Evolutionary conservation across 23 tunicate genomes (phyloP), one percentile per base, ranked within the genome.

Genomic region (Trididemnum miniatum): DNA sequence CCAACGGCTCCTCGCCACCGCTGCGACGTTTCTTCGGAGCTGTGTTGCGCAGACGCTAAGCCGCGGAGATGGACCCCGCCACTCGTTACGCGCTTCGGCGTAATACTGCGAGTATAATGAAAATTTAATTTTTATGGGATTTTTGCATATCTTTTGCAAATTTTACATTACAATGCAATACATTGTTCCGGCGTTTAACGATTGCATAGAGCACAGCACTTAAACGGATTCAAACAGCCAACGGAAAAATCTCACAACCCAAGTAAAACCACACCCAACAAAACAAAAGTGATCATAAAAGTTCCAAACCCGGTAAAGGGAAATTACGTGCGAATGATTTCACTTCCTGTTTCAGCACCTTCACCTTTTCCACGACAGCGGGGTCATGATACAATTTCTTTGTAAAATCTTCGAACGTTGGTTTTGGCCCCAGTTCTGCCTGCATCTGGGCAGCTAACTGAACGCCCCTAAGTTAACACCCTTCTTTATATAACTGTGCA

Each of bases 401-500:
- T 64, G 83, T 96, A 84, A 96, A 96, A 66, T 90, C 99, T 79
- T 91, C 82, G 77, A 95, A 89, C 9, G 95, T 65, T 31, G 95
- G 85, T 71, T 95, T 90, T 28, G 83, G 80, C 29, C 71, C 82
- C 28, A 92, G 82, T 30, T 57, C 24, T 4, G 79, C 38, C 83
- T 92, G 97, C 23, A 92, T 92, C 32, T 92, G 89, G 22, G 79
- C 57, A 24, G 97, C 72, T 62, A 92, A 69, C 65, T 83, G 86
- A 15, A 92, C 79, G 28, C 92, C 92, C 69, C 87, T 82, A 23
- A 62, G n/a, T n/a, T n/a, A n/a, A n/a, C n/a, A n/a, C n/a, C n/a
- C n/a, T n/a, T n/a, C n/a, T n/a, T n/a, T n/a, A n/a, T n/a, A n/a
- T n/a, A n/a, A n/a, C n/a, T n/a, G n/a, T n/a, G n/a, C n/a, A n/a